phyloP scores from a whole-genome alignment of 1,140 invertebrate genomes.

The Tachypleus tridentatus region DNA sequence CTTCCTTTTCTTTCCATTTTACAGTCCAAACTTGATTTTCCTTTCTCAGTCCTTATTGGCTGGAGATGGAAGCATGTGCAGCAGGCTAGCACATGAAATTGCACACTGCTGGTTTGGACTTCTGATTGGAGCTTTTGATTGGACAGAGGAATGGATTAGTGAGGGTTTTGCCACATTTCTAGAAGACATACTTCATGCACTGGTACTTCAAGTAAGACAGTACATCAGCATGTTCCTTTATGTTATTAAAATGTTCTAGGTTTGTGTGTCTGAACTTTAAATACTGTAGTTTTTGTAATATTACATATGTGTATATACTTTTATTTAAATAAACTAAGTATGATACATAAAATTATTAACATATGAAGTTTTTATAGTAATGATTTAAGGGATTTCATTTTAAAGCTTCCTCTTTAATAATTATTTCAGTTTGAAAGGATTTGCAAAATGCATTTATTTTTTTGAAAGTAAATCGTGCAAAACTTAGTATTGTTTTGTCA shows the following conservation, averaged over 20 bases:
- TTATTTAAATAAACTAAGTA: background rate
- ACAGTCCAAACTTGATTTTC: constrained; percentile 35
- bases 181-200: constrained; percentile 34
- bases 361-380: background rate
- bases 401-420: too few species aligned
- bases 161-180: constrained; percentile 83
- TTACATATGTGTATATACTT: background rate
- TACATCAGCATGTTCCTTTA: background rate
- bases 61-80: constrained; percentile 29
- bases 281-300: background rate
- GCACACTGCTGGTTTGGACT: constrained; percentile 67
- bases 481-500: too few species aligned
- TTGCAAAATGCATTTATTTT: too few species aligned
- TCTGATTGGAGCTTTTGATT: constrained; percentile 75
- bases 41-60: constrained; percentile 34
- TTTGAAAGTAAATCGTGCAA: too few species aligned
- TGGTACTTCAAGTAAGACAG: constrained; percentile 2
- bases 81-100: constrained; percentile 57
- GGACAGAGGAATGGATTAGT: constrained; percentile 70
- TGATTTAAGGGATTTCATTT: background rate
- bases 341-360: background rate
- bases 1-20: constrained; percentile 9
- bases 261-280: too few species aligned
- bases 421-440: too few species aligned
- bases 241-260: background rate